Evolutionary conservation across 1,140 invertebrate species (phyloP), one percentile per base, ranked within the genome.

Genomic region (Bombus terrestris): DNA sequence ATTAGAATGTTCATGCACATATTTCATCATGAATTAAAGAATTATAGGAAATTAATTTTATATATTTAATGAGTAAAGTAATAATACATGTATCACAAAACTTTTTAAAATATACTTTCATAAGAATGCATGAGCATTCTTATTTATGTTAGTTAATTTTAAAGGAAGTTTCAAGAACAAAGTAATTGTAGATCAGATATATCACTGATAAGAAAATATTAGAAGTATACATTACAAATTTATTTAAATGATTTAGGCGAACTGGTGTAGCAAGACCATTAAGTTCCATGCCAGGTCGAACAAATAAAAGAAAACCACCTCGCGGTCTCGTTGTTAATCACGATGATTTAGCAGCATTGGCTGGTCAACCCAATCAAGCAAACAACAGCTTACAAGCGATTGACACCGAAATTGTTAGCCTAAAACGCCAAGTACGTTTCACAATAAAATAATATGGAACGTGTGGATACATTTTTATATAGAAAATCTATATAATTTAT

Each of bases 241-340:
- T 87, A 71, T 89, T 86, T 62, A 83, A 84, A 92, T 92, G 86
- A 90, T 94, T 89, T 94, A 95, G 94, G 93, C 94, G 94, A 78
- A 95, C 94, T 71, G 95, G 95, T 89, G 95, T 95, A 68, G 94
- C 93, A 84, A 94, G 95, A 89, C 94, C 95, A 47, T 92, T 95
- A 91, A 95, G 94, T 91, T 95, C 95, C 86, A 96, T 97, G 94
- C 96, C 96, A 92, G 97, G 97, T 94, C 96, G 97, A 93, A 93
- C 94, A 73, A 97, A 98, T 96, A 98, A 98, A 95, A 97, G 98
- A 92, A 98, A 98, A 93, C 98, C 99, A 86, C 99, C 99, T 53
- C 97, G 98, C 88, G 99, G 99, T 94, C 99, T 99, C 97, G 98
- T 98, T 96, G 98, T 99, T 93, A 99, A 99, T 96, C 98, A 99